A percentile compares a stretch with the other conserved stretches of the same genome.
phyloP scores from a whole-genome alignment of 2,113 vertebrate genomes.

The Synodontis membranacea region DNA sequence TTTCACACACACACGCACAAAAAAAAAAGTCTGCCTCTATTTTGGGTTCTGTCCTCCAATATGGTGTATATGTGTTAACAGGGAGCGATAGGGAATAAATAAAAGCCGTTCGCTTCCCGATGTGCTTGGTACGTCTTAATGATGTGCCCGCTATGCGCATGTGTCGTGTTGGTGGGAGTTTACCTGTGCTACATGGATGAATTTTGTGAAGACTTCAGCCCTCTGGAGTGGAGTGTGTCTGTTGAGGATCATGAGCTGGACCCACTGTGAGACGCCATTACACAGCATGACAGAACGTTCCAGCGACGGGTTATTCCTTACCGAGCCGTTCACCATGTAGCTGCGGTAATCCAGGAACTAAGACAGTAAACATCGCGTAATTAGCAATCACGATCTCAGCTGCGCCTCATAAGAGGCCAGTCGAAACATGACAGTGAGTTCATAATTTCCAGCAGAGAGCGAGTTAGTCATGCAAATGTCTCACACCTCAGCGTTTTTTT shows the following conservation, averaged over 20 bases:
- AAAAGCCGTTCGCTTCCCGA: not conserved
- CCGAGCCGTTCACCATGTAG: conserved; percentile 82
- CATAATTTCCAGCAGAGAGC: not conserved
- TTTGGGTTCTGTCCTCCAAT: not conserved
- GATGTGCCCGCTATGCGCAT: not conserved
- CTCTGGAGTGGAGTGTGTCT: conserved; percentile 85
- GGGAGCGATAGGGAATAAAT: not conserved
- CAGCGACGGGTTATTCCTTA: conserved; percentile 79
- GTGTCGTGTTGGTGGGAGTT: not conserved
- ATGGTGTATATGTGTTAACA: not conserved
- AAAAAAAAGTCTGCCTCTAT: not conserved
- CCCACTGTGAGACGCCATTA: conserved; percentile 92
- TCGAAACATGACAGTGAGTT: not conserved
- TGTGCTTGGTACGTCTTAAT: not conserved
- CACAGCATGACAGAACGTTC: conserved; percentile 86
- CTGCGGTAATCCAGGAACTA: conserved; percentile 86
- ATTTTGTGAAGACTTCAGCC: conserved; percentile 89
- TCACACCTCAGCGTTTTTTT: not conserved
- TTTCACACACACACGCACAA: too few species aligned
- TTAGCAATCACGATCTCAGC: conserved; percentile 16
- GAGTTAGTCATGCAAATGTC: not conserved
- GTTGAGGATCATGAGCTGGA: conserved; percentile 92
- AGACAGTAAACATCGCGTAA: conserved; percentile 25
- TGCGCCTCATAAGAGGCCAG: not conserved
- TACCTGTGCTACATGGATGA: conserved; percentile 89